phyloP scores from a whole-genome alignment of 2,113 vertebrate genomes.

The Struthidea cinerea region DNA sequence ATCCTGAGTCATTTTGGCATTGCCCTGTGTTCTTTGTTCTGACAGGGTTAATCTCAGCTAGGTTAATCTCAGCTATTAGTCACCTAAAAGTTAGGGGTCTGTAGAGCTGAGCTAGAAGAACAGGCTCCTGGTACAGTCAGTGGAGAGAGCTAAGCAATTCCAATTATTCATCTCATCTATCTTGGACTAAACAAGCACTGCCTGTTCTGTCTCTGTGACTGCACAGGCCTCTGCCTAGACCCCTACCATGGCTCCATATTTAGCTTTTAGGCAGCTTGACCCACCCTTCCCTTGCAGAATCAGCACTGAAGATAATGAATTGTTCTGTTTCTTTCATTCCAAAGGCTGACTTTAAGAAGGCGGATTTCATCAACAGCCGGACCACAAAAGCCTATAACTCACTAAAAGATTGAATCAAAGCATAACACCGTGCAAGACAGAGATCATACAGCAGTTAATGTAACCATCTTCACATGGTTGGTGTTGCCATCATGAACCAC shows the following conservation, averaged over 20 bases:
- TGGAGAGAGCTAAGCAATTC: not conserved
- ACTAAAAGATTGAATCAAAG: slow-evolving; percentile 62
- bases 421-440: not conserved
- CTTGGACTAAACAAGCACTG: not conserved
- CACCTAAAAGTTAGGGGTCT: not conserved
- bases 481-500: not conserved
- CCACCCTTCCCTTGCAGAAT: not conserved
- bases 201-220: not conserved
- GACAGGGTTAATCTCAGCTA: not conserved
- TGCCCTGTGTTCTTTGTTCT: not conserved
- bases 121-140: not conserved
- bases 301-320: not conserved
- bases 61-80: not conserved
- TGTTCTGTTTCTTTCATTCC: slow-evolving; percentile 44
- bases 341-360: slow-evolving; percentile 85
- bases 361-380: slow-evolving; percentile 83
- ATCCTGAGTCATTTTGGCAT: not conserved
- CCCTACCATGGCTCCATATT: not conserved
- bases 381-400: slow-evolving; percentile 83
- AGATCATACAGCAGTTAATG: not conserved
- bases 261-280: not conserved
- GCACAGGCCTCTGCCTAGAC: not conserved
- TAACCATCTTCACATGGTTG: accelerated
- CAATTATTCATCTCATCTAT: not conserved
- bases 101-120: not conserved